Base-by-base conservation (phyloP, 2,113 vertebrate genomes). In the Limanda limanda region DNA sequence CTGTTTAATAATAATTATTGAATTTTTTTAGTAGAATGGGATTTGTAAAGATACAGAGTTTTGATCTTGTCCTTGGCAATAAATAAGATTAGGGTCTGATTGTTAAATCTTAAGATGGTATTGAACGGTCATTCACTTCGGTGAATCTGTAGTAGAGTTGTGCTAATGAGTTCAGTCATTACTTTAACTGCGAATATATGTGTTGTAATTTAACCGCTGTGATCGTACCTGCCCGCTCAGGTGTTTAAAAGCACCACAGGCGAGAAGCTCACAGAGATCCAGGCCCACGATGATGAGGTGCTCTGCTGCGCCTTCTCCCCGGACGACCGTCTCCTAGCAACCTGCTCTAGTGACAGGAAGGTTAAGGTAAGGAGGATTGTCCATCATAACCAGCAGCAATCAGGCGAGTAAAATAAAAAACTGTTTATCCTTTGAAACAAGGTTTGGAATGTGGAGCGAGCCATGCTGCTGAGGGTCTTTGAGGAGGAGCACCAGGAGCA, bases 301-400 rank as follows among this genome's bases (percentile, higher is more conserved):
- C 92, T 98, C 60, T 98, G 96, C 76, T 99, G 98, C 69, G 27
- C 96, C 60, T 98, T 98, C 85, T 98, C 97, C 76, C 90, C 95
- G 5, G 97, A 98, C 56, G 95, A 95, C 81, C 93, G 85, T 74
- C 95, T 95, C 67, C 86, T 99, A 70, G 97, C 97, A 69, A 98
- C 97, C 71, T 98, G 98, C 88, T 98, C 97, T 12, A 95, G 92
- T 64, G 97, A 98, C 92, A 95, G 94, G 87, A 99, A 95, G 92
- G 95, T 98, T 23, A 98, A 98, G 95, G 97, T 99, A 77, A 76
- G 31, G 14, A 2, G 24, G 47, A 18, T 54, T 56, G 37, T 58
- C 11, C 24, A 20, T 3, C 24, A 61, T 54, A 8, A 21, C 51
- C 51, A 15, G 18, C 71, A 61, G 20, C 56, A 48, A 15, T 10